Evolutionary conservation across 2,797 vertebrate species (phyloP).

Genomic region (Somateria mollissima): DNA sequence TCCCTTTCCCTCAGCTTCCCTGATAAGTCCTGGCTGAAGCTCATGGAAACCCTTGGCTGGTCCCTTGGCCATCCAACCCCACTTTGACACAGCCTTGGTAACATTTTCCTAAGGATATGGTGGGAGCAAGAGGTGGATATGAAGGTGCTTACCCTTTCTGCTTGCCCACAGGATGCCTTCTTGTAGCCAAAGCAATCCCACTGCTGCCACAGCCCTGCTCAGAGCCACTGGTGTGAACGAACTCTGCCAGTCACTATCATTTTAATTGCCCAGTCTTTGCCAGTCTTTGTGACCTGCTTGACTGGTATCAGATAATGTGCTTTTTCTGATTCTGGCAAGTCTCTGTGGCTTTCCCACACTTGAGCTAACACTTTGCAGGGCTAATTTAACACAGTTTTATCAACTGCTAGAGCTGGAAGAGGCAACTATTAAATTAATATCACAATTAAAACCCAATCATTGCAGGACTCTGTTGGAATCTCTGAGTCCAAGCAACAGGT

Average conservation of each 20-base stretch:
- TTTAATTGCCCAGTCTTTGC: neutral
- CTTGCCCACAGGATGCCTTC: neutral
- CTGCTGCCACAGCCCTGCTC: too few species aligned
- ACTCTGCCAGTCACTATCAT: neutral
- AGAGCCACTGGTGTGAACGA: neutral
- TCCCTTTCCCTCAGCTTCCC: neutral
- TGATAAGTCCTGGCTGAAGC: rapidly evolving
- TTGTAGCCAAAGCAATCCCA: neutral
- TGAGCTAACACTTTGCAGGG: neutral
- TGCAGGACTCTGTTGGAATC: neutral
- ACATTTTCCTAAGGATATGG: neutral
- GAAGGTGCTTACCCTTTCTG: neutral
- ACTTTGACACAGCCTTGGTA: neutral
- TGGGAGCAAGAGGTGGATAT: neutral
- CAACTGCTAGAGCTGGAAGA: neutral
- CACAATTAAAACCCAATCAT: constrained; percentile 8
- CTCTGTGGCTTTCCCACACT: neutral
- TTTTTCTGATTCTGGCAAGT: neutral
- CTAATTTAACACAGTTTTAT: neutral
- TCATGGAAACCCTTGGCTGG: neutral
- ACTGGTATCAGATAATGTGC: neutral
- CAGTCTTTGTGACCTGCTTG: rapidly evolving
- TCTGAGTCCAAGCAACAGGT: neutral
- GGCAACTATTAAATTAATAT: neutral
- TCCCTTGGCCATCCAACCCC: too few species aligned